A percentile compares a stretch with the other conserved stretches of the same genome.
Evolutionary conservation across 1,140 invertebrate genomes (phyloP).

Genomic region (Nephila pilipes): DNA sequence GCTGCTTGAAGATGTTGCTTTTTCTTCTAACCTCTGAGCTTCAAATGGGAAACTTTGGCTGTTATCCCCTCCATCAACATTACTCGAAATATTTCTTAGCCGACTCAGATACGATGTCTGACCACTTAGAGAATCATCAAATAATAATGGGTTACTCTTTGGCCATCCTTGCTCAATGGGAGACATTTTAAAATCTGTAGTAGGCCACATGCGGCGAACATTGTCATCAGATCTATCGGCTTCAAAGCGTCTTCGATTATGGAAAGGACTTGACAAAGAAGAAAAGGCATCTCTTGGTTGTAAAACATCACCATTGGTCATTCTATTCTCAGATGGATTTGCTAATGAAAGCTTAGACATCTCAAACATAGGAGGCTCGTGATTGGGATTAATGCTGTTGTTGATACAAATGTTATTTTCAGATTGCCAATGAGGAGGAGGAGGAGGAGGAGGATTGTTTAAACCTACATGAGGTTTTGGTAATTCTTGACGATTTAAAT

Average conservation of each 20-base stretch:
- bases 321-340: conserved; percentile 33
- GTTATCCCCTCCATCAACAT: not conserved
- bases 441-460: not conserved
- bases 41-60: conserved; percentile 18
- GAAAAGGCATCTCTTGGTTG: conserved; percentile 5
- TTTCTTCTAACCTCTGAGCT: conserved; percentile 8
- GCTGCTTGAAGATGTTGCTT: not conserved
- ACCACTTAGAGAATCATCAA: not conserved
- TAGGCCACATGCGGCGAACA: conserved; percentile 24
- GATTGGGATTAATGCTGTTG: conserved; percentile 15
- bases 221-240: conserved; percentile 18
- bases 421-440: not conserved
- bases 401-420: conserved; percentile 32
- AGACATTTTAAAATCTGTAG: conserved; percentile 6
- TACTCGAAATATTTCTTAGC: conserved; percentile 24
- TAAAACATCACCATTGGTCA: conserved; percentile 45
- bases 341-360: conserved; percentile 52
- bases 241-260: conserved; percentile 3
- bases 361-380: conserved; percentile 45
- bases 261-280: conserved; percentile 25
- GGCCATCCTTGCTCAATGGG: conserved; percentile 18
- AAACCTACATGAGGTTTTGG: conserved; percentile 1
- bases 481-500: conserved; percentile 25
- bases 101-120: conserved; percentile 65
- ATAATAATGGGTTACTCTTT: conserved; percentile 25